Conservation (phyloP, 2,888 invertebrate genomes). For the Euclidia mi region DNA sequence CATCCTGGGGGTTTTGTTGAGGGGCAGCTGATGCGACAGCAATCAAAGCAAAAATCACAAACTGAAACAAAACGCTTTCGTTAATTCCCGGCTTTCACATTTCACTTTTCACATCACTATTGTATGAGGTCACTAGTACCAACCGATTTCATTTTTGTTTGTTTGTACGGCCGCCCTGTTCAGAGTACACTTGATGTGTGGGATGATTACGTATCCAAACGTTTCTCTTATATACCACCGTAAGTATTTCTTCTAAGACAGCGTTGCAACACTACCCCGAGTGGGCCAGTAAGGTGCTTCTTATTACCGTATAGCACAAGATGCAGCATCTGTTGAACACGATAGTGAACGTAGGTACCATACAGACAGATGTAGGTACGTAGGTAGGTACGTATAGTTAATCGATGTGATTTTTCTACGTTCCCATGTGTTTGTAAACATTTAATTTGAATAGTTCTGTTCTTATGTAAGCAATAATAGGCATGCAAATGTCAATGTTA, state of each 20-base stretch:
- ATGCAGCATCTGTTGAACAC: slow-evolving; percentile 60
- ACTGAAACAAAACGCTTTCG: slow-evolving; percentile 73
- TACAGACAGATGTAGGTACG: slow-evolving; percentile 35
- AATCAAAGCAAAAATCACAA: slow-evolving; percentile 72
- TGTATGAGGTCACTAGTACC: slow-evolving; percentile 65
- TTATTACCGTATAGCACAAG: slow-evolving; percentile 68
- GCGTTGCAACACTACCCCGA: slow-evolving; percentile 80
- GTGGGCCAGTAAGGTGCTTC: slow-evolving; percentile 65
- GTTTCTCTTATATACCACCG: slow-evolving; percentile 82
- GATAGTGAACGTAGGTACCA: slow-evolving; percentile 50
- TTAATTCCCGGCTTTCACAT: slow-evolving; percentile 53
- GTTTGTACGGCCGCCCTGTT: slow-evolving; percentile 72
- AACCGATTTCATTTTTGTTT: slow-evolving; percentile 84
- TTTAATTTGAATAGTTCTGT: slow-evolving; percentile 69
- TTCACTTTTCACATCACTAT: slow-evolving; percentile 60
- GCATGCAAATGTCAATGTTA: slow-evolving; percentile 81
- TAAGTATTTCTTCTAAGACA: slow-evolving; percentile 83
- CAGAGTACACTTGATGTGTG: slow-evolving; percentile 77
- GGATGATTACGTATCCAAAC: slow-evolving; percentile 80
- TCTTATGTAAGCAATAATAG: slow-evolving; percentile 71
- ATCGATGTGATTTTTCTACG: slow-evolving; percentile 43
- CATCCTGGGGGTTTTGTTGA: slow-evolving; percentile 83
- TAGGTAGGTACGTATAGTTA: slow-evolving; percentile 37
- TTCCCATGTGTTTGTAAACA: slow-evolving; percentile 67
- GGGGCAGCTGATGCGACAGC: slow-evolving; percentile 78